Conservation (phyloP, 2,113 vertebrate species). For the Morphnarchus princeps region DNA sequence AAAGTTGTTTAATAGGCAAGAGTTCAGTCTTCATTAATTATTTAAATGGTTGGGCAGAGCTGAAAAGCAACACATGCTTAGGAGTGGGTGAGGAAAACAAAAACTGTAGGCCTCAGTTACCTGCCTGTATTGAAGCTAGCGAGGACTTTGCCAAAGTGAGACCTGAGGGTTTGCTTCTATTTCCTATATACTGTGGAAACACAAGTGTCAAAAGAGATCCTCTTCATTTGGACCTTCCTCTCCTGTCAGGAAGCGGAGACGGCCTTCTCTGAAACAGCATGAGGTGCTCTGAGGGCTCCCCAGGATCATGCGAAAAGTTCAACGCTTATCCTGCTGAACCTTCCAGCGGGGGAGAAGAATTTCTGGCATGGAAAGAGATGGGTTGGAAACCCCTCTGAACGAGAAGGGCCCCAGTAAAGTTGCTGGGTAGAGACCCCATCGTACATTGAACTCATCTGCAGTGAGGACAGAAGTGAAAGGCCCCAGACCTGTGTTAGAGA, state of each 20-base stretch:
- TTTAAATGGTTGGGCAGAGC: not conserved
- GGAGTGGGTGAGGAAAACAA: not conserved
- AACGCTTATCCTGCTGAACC: not conserved
- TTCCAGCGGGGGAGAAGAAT: not conserved
- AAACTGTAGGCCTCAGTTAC: not conserved
- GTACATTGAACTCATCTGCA: not conserved
- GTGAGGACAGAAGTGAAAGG: not conserved
- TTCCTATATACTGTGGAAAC: not conserved
- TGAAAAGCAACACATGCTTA: not conserved
- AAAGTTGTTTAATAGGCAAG: constrained; percentile 7
- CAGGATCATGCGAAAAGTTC: not conserved
- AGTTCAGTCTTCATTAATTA: not conserved
- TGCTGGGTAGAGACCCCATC: fast-evolving
- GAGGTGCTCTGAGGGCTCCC: not conserved
- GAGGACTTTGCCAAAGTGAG: not conserved
- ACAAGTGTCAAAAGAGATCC: not conserved
- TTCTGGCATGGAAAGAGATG: not conserved
- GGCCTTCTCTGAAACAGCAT: not conserved
- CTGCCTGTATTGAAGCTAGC: not conserved
- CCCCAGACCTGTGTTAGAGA: not conserved
- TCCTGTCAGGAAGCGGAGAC: not conserved
- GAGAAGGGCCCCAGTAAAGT: not conserved
- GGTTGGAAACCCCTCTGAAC: not conserved
- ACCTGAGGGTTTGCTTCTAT: not conserved
- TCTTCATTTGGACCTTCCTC: not conserved